Conservation (phyloP, 2,888 invertebrate species). For the Creontiades dilutus region DNA sequence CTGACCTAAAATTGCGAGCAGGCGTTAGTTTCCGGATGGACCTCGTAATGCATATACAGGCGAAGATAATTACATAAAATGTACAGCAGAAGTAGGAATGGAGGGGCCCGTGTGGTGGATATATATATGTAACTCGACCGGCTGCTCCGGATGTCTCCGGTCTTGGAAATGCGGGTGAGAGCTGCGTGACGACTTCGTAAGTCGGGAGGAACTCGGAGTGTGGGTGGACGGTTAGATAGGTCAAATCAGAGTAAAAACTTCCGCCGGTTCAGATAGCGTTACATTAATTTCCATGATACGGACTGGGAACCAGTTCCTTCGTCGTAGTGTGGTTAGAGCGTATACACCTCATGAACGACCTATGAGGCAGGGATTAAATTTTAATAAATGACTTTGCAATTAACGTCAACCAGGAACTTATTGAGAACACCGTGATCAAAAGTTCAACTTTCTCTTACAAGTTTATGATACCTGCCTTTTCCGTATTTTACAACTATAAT, state of each 20-base stretch:
- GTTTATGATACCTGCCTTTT: too few species aligned
- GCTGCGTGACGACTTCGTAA: slow-evolving; percentile 13
- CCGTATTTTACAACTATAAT: too few species aligned
- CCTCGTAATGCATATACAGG: not conserved
- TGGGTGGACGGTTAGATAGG: slow-evolving; percentile 34
- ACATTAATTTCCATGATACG: not conserved
- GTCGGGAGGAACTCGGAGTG: slow-evolving; percentile 5
- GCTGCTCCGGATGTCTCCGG: not conserved
- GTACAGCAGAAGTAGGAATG: not conserved
- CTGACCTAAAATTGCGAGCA: too few species aligned
- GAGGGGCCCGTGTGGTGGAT: not conserved
- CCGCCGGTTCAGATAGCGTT: slow-evolving; percentile 26
- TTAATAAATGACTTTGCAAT: too few species aligned
- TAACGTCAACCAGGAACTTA: too few species aligned
- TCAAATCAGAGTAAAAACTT: slow-evolving; percentile 16
- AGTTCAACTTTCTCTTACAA: too few species aligned
- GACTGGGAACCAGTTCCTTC: too few species aligned
- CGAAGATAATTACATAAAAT: not conserved
- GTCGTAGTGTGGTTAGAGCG: too few species aligned
- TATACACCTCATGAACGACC: too few species aligned
- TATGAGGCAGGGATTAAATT: too few species aligned
- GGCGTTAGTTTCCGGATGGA: too few species aligned
- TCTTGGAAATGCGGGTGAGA: not conserved
- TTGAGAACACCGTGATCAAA: too few species aligned
- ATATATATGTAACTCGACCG: not conserved